Evolutionary conservation across 2,888 invertebrate species (phyloP).

Genomic region (Fabriciana adippe): DNA sequence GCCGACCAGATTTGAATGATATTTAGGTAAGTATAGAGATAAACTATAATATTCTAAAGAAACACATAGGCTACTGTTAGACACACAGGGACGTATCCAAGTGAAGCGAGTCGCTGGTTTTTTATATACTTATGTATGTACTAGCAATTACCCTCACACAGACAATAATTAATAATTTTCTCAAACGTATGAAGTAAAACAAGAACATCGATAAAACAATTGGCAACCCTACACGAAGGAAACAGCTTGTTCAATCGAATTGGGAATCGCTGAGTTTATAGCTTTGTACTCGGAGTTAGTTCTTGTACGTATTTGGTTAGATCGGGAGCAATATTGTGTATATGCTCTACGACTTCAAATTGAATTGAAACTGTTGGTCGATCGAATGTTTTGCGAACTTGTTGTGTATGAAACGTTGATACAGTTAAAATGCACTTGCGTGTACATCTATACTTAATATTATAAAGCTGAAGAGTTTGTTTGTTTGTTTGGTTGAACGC

Average conservation of each 20-base stretch:
- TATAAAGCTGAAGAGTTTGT: too few relatives aligned
- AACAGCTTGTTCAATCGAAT: slow-evolving; percentile 30
- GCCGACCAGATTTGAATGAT: too few relatives aligned
- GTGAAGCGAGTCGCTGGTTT: too few relatives aligned
- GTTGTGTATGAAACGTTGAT: not conserved
- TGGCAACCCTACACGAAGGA: slow-evolving; percentile 30
- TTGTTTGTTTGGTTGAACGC: too few relatives aligned
- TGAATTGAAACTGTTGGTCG: not conserved
- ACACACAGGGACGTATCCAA: too few relatives aligned
- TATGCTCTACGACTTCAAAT: slow-evolving; percentile 2
- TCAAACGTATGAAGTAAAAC: not conserved
- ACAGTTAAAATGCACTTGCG: not conserved
- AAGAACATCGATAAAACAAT: slow-evolving; percentile 1
- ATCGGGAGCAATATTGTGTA: slow-evolving; percentile 11
- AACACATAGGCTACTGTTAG: too few relatives aligned
- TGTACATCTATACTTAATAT: too few relatives aligned
- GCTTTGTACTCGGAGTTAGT: slow-evolving; percentile 18
- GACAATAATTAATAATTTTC: too few relatives aligned
- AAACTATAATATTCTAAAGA: too few relatives aligned
- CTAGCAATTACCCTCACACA: too few relatives aligned
- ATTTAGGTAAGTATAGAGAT: too few relatives aligned
- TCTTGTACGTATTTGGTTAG: not conserved
- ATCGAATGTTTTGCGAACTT: slow-evolving; percentile 7
- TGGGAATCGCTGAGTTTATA: slow-evolving; percentile 25
- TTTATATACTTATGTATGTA: too few relatives aligned